Conservation (phyloP, 2,797 vertebrate genomes). For the Enteromius argenteus region DNA sequence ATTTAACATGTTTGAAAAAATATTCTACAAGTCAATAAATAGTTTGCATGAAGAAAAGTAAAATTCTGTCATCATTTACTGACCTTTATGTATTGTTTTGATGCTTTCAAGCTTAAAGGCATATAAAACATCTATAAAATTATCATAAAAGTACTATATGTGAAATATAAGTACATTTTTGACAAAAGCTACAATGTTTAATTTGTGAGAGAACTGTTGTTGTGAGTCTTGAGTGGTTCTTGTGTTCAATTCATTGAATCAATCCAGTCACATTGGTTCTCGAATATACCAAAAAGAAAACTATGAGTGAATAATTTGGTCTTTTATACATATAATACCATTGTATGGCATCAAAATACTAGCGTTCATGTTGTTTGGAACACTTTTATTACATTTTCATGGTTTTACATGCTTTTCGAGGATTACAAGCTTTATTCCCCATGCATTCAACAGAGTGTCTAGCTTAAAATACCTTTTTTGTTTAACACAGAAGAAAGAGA, state of each 20-base stretch:
- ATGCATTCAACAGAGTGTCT: background rate
- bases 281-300: background rate
- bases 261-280: background rate
- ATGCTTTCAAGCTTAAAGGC: background rate
- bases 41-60: background rate
- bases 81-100: background rate
- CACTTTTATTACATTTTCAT: constrained; percentile 1
- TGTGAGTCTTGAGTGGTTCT: background rate
- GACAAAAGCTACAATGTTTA: background rate
- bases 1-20: background rate
- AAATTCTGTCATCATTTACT: background rate
- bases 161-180: background rate
- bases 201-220: background rate
- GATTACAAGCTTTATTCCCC: background rate
- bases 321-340: background rate
- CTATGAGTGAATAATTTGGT: background rate
- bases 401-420: background rate
- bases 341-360: background rate
- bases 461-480: background rate
- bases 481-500: background rate
- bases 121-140: background rate
- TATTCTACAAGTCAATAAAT: background rate
- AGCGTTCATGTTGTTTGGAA: background rate
- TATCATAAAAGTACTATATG: background rate
- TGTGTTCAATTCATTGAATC: background rate